Percentiles rank a stretch among this genome's conserved stretches.
phyloP scores from a whole-genome alignment of 2,888 invertebrate species.

The Chirona hameri region DNA sequence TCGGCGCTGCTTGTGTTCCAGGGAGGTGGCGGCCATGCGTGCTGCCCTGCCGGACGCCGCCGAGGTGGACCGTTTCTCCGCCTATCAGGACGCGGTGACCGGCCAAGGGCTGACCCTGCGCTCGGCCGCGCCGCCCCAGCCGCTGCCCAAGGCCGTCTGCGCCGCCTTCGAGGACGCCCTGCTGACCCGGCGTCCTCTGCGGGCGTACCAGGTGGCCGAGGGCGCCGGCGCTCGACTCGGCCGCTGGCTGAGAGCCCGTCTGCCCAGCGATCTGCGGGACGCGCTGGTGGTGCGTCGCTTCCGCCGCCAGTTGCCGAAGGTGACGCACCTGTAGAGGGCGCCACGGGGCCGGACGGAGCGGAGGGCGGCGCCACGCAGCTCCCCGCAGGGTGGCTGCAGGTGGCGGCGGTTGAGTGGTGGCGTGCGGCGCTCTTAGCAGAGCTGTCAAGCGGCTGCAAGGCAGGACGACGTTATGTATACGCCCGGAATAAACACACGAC shows the following conservation, averaged over 20 bases:
- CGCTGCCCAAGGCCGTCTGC: neutral
- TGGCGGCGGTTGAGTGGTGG: too few relatives aligned
- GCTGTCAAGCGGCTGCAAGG: too few relatives aligned
- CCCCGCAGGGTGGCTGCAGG: too few relatives aligned
- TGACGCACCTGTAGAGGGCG: neutral
- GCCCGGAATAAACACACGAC: too few relatives aligned
- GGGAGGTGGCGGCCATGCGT: slow-evolving; percentile 1
- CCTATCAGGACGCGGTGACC: neutral
- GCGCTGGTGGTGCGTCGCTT: neutral
- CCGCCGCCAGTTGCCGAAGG: neutral
- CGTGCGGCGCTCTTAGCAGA: too few relatives aligned
- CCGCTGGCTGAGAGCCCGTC: neutral
- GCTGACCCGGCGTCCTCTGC: neutral
- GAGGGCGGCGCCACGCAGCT: too few relatives aligned
- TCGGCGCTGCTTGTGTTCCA: neutral
- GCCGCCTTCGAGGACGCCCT: neutral
- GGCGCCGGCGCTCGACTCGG: neutral
- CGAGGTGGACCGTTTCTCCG: slow-evolving; percentile 13
- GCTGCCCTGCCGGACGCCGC: neutral
- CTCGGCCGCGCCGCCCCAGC: neutral
- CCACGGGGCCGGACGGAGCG: too few relatives aligned
- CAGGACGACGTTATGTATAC: too few relatives aligned
- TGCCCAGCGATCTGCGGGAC: neutral
- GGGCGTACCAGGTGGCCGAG: neutral
- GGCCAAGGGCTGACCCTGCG: neutral